Percentiles rank a stretch among this genome's conserved stretches.
Evolutionary conservation across 2,888 invertebrate species (phyloP).

Genomic region (Imbricaverruca yamaguchii): DNA sequence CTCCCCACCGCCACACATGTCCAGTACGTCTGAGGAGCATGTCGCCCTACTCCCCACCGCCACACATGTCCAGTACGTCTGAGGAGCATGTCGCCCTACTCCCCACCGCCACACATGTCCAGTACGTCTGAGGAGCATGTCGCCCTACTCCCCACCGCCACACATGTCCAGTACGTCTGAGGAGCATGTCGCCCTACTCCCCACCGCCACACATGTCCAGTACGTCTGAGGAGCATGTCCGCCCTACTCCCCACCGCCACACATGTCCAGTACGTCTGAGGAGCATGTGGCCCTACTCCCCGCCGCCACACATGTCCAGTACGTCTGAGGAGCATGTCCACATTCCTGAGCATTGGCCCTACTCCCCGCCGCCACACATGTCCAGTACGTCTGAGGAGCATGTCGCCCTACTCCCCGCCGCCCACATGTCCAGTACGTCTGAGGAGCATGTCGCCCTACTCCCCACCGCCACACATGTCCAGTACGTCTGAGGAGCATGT

Average conservation of each 20-base stretch:
- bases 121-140: constrained; percentile 61
- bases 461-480: constrained; percentile 87
- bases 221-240: constrained; percentile 59
- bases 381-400: constrained; percentile 60
- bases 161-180: constrained; percentile 69
- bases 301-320: constrained; percentile 88
- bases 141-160: constrained; percentile 81
- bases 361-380: constrained; percentile 86
- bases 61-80: constrained; percentile 73
- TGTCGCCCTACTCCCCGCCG: constrained; percentile 83
- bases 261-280: constrained; percentile 65
- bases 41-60: constrained; percentile 83
- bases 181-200: constrained; percentile 78
- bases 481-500: constrained; percentile 61
- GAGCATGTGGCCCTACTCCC: constrained; percentile 81
- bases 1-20: constrained; percentile 85
- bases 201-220: constrained; percentile 90
- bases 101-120: constrained; percentile 87
- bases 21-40: constrained; percentile 60
- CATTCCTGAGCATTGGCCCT: too few relatives aligned
- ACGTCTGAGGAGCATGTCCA: constrained; percentile 60
- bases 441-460: constrained; percentile 74
- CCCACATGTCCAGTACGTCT: constrained; percentile 77
- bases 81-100: constrained; percentile 74
- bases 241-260: constrained; percentile 82